Conservation (phyloP, 2,113 vertebrate genomes). For the Bagarius yarrelli region DNA sequence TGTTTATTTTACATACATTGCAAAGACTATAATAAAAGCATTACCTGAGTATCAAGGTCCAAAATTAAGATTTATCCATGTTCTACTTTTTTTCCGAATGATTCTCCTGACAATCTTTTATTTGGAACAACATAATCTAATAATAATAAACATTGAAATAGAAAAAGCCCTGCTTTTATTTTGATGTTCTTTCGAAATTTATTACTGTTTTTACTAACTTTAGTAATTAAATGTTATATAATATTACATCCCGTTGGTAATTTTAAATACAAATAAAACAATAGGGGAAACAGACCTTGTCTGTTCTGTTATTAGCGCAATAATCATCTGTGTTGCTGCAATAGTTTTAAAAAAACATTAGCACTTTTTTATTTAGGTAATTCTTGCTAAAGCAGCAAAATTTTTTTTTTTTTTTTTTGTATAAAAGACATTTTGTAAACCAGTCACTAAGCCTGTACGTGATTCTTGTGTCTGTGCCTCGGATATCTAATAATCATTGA, state of each 20-base stretch:
- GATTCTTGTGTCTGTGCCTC: constrained; percentile 2
- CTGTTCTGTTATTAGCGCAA: too few species aligned
- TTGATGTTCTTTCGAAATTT: neutral
- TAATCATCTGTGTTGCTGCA: neutral
- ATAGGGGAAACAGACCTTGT: too few species aligned
- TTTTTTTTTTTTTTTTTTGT: neutral
- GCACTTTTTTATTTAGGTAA: too few species aligned
- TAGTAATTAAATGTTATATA: too few species aligned
- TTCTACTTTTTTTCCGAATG: neutral
- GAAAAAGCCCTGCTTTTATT: too few species aligned
- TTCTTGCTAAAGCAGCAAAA: neutral
- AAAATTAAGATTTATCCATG: neutral
- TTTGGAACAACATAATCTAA: too few species aligned
- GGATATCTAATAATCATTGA: constrained; percentile 39
- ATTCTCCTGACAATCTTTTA: neutral
- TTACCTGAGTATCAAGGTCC: neutral
- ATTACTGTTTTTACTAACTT: too few species aligned
- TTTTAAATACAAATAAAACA: too few species aligned
- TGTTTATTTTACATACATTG: neutral
- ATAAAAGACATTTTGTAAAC: neutral
- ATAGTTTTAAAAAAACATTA: neutral
- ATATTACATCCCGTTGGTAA: too few species aligned
- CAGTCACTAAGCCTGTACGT: constrained; percentile 13
- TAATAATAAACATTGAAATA: too few species aligned
- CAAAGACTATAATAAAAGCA: neutral